Evolutionary conservation across 2,797 vertebrate genomes (phyloP), one percentile per base, ranked within the genome.

Genomic region (Hydrolagus colliei): DNA sequence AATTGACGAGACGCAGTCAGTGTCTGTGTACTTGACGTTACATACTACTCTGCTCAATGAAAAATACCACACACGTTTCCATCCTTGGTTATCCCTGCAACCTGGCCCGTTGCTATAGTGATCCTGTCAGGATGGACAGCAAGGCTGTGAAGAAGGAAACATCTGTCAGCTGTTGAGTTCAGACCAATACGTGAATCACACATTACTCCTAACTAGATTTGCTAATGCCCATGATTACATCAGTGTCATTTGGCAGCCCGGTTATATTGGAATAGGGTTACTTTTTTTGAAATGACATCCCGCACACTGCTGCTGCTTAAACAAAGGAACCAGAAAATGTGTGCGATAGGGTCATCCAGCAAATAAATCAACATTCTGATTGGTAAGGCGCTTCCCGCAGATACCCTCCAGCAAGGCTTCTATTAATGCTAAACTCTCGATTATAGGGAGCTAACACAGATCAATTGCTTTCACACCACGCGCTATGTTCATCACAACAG

Each of bases 91-190:
- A 97, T 99, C 87, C 98, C 98, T 7, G 97, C 97, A 86, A 98
- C 97, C 91, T 99, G 98, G 86, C 98, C 98, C 7, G 98, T 99
- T 91, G 98, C 98, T 93, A 99, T 98, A 88, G 98, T 99, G 92
- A 99, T 99, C 92, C 96, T 98, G 91, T 99, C 98, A 16, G 98
- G 98, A 89, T 99, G 98, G 90, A 99, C 95, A 16, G 98, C 96
- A 87, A 99, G 95, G 94, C 98, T 99, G 89, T 22, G 79, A 59
- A 88, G 89, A 86, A 90, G 78, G 89, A 88, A 87, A 61, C 16
- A 86, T 12, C 11, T 18, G 77, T 68, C 27, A 77, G 16, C 16
- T 62, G 65, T 20, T 20, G 79, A 32, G 20, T 10, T 7, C 63
- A 18, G 1, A 35, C 32, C 35, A 71, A 52, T 8, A 4, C 63